These are phyloP conservation scores for Rhineura floridana DNA, from an alignment of 2,113 vertebrate species.

Conservation along the genomic window DNA sequence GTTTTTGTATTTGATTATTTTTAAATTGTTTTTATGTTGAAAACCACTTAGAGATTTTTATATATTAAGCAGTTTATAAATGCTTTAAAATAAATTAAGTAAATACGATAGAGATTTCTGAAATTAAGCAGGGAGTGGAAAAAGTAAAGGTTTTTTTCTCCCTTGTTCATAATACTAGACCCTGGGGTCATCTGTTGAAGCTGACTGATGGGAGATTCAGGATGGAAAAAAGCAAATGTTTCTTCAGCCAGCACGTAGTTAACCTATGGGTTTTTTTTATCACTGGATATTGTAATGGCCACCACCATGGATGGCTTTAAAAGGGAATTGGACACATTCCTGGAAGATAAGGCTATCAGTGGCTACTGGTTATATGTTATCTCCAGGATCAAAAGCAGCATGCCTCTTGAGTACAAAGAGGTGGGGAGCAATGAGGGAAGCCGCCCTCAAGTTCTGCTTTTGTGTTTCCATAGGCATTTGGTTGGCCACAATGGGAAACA, in stretches of 20 bases:
- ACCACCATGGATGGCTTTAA: neutral
- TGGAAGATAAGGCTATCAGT: neutral
- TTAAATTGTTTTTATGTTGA: no score
- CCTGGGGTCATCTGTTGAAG: neutral
- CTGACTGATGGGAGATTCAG: neutral
- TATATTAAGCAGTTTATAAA: no score
- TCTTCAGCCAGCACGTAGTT: neutral
- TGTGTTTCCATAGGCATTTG: neutral
- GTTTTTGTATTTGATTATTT: no score
- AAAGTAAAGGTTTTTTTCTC: neutral
- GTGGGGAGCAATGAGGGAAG: neutral
- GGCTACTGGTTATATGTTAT: neutral
- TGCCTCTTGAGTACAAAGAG: neutral
- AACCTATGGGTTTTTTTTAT: neutral
- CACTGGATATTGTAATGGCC: no score
- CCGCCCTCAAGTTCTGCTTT: neutral
- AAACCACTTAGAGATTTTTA: no score
- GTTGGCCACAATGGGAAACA: neutral
- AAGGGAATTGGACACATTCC: neutral
- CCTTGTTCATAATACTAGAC: neutral
- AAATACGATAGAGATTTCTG: neutral
- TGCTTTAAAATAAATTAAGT: no score
- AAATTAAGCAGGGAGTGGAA: neutral
- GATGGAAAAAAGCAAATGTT: neutral
- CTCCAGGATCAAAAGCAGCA: neutral